phyloP scores from a whole-genome alignment of 2,888 invertebrate genomes.

The Rhogogaster chlorosoma region DNA sequence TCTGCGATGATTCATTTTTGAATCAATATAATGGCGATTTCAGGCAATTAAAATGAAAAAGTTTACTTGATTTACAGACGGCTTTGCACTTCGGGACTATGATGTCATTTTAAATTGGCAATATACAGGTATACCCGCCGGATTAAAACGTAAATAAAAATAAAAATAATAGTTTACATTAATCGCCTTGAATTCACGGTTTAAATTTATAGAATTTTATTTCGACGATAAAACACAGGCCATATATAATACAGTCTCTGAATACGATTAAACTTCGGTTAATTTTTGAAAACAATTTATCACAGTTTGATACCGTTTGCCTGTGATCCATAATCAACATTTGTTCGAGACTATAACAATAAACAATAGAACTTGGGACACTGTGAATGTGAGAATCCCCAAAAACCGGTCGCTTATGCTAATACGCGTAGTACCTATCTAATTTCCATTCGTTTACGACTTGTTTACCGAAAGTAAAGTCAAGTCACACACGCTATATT shows the following conservation, averaged over 20 bases:
- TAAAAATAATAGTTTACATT: neutral
- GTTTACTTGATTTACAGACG: neutral
- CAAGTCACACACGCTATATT: neutral
- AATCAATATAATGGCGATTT: neutral
- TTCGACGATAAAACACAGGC: neutral
- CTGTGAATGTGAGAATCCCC: neutral
- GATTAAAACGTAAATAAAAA: neutral
- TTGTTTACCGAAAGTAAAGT: neutral
- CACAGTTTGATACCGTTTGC: neutral
- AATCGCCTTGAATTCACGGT: neutral
- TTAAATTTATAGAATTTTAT: neutral
- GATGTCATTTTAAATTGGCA: neutral
- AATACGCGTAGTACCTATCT: neutral
- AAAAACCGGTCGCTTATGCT: conserved; percentile 10
- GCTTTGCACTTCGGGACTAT: neutral
- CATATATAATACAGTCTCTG: too few species aligned
- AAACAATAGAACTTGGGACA: neutral
- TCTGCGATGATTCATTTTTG: neutral
- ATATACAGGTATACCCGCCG: neutral
- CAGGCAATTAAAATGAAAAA: neutral
- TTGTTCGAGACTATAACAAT: neutral
- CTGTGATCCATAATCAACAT: neutral
- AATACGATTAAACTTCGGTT: too few species aligned
- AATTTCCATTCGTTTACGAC: conserved; percentile 10
- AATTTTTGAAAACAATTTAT: neutral